Percentiles rank a stretch among this genome's conserved stretches.
Evolutionary conservation across 2,113 vertebrate species (phyloP).

Genomic region (Balaeniceps rex): DNA sequence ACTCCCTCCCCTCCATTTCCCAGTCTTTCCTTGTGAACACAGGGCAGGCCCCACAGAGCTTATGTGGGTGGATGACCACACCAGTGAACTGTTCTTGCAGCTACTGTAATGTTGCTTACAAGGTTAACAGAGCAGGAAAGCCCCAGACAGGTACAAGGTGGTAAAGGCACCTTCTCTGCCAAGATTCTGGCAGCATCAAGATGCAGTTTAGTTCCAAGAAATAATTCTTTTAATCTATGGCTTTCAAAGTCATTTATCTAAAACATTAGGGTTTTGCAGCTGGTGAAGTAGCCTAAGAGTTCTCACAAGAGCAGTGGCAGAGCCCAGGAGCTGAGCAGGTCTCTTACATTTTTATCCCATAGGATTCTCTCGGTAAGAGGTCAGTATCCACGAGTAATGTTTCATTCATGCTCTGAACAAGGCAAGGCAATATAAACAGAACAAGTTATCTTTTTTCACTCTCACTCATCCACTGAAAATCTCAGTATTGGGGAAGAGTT

Average conservation of each 20-base stretch:
- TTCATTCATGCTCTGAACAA: not conserved
- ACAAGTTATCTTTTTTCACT: not conserved
- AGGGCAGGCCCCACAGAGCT: not conserved
- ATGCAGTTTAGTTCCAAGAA: not conserved
- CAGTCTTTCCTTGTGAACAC: not conserved
- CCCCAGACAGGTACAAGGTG: not conserved
- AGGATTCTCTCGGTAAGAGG: not conserved
- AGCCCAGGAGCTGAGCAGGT: not conserved
- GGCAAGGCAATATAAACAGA: not conserved
- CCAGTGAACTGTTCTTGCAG: not conserved
- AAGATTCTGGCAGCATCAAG: not conserved
- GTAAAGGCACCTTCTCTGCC: not conserved
- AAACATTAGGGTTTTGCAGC: not conserved
- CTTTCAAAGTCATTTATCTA: not conserved
- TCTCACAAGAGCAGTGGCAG: not conserved
- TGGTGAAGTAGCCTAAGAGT: not conserved
- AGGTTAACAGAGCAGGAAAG: constrained; percentile 9
- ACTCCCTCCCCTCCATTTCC: not conserved
- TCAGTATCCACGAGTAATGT: not conserved
- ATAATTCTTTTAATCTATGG: not conserved
- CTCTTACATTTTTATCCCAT: not conserved
- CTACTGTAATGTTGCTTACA: not conserved
- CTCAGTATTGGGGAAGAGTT: not conserved
- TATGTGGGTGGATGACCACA: not conserved
- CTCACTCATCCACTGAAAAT: not conserved